Percentiles rank a stretch among this genome's conserved stretches.
Conservation (phyloP, 1,140 invertebrate genomes). For the Cyclargus thomasi region DNA sequence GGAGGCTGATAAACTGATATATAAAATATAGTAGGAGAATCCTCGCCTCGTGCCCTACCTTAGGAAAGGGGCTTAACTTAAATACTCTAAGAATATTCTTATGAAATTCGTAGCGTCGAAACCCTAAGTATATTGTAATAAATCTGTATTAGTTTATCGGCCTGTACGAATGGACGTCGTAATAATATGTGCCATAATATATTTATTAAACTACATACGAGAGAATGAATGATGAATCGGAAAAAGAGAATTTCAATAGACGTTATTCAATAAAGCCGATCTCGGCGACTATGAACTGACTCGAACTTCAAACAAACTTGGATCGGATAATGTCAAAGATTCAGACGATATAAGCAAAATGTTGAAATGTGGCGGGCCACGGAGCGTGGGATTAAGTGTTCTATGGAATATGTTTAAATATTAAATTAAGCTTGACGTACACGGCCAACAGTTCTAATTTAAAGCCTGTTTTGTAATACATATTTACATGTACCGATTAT, state of each 20-base stretch:
- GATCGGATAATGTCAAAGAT: constrained; percentile 8
- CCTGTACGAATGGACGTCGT: neutral
- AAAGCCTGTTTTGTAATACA: no score
- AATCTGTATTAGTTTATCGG: neutral
- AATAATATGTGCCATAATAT: neutral
- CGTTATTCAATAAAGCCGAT: constrained; percentile 13
- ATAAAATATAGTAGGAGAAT: neutral
- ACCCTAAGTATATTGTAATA: neutral
- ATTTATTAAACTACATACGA: neutral
- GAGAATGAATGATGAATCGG: neutral
- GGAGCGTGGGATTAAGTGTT: neutral
- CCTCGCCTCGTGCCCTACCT: no score
- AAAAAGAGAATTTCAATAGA: neutral
- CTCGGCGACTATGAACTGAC: neutral
- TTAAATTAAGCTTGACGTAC: neutral
- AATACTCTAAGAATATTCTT: no score
- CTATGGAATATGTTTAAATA: neutral
- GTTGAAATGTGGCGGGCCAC: neutral
- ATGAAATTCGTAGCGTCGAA: no score
- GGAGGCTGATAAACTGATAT: neutral
- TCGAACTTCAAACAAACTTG: constrained; percentile 6
- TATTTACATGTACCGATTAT: no score
- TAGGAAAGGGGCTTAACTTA: no score
- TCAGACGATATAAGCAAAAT: constrained; percentile 4
- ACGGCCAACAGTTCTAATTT: no score